These are phyloP conservation scores for Microctenopoma steveboyesi DNA, from an alignment of 2,797 vertebrate genomes.

Conservation along the genomic window DNA sequence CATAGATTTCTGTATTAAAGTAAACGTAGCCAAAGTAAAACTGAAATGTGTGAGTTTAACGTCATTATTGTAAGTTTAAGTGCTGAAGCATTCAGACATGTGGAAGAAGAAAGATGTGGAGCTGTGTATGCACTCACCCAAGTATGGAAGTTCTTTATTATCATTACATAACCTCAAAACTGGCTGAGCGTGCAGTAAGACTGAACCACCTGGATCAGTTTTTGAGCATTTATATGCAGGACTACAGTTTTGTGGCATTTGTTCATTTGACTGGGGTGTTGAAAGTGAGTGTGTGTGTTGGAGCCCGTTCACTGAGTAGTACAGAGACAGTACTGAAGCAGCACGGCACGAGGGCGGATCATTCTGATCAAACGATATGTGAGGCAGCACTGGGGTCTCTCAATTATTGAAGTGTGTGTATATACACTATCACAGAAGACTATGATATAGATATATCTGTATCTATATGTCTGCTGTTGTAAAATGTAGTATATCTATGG, in stretches of 20 bases:
- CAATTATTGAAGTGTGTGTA: no score
- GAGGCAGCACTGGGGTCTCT: slow-evolving; percentile 22
- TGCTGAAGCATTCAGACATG: no score
- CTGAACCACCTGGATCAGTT: slow-evolving; percentile 17
- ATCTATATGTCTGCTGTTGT: slow-evolving; percentile 11
- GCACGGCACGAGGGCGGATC: slow-evolving; percentile 29
- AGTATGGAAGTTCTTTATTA: not conserved
- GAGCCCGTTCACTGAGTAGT: no score
- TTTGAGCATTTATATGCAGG: not conserved
- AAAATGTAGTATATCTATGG: slow-evolving; percentile 9
- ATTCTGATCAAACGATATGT: slow-evolving; percentile 48
- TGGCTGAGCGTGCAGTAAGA: slow-evolving; percentile 6
- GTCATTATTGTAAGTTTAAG: no score
- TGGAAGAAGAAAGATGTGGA: not conserved
- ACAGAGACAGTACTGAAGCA: slow-evolving; percentile 18
- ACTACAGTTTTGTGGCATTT: slow-evolving; percentile 1
- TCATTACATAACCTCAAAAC: not conserved
- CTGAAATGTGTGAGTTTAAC: no score
- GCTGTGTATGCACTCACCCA: not conserved
- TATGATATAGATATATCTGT: no score
- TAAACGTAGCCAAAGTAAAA: no score
- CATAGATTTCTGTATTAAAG: no score
- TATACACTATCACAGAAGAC: no score
- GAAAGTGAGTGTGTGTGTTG: not conserved
- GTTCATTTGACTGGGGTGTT: slow-evolving; percentile 14